Evolutionary conservation across 2,888 invertebrate genomes (phyloP), one percentile per base, ranked within the genome.

Genomic region (Hofmannophila pseudospretella): DNA sequence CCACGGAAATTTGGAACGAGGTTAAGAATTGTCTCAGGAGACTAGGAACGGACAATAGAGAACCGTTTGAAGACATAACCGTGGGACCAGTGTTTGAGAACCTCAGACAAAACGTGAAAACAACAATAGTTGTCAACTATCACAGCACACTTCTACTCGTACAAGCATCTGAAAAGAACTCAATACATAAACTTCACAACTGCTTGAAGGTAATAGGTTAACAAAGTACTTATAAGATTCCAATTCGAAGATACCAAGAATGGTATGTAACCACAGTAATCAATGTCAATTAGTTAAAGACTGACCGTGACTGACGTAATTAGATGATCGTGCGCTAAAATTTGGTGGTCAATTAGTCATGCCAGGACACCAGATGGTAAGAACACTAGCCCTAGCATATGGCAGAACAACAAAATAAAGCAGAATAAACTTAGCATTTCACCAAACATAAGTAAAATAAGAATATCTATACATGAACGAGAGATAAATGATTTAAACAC

Each of bases 21-120:
- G 81, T 76, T 76, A 79, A 73, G 69, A 74, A 77, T 67, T 72
- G 72, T 80, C 74, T 76, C 74, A 77, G 67, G 65, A 59, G 60
- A 66, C 58, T 54, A 53, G 57, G 47, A 61, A 54, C 58, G 68
- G 72, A 85, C 80, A 82, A 82, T 80, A 58, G 70, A 54, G 54
- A 54, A 65, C 68, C 66, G 66, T 71, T 68, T 66, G 14, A 52
- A 57, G 63, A 49, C 51, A 47, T 49, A 50, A 69, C 66, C 77
- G 80, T 84, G 85, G 67, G 85, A 85, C 67, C 66, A 54, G 66
- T 67, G 70, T 74, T 76, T 75, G 65, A 63, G 69, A 71, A 67
- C 54, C 51, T 56, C 58, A 63, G 51, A 32, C 68, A 45, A 54
- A 64, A 58, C 58, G 54, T 50, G 29, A 59, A 58, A 65, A 58